Base-by-base conservation (phyloP, 2,797 vertebrate genomes). In the Eospalax fontanierii region DNA sequence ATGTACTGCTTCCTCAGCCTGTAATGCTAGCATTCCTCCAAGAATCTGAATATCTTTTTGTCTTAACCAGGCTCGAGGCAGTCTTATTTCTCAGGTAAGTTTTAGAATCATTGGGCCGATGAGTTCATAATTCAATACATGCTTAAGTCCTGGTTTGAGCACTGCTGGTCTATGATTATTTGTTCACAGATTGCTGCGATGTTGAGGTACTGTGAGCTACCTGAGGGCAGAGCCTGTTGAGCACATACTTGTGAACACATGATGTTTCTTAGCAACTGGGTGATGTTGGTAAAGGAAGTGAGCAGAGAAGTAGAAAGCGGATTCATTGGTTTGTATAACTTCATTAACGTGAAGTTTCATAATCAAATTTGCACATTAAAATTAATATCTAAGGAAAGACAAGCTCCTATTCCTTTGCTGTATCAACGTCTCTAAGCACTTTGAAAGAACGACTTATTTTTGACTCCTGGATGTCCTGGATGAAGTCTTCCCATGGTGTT, bases 101-200 rank as follows among this genome's bases (percentile, higher is more conserved):
- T 95, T 92, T 78, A 26, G 18, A 11, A 80, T 82, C 18, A 7
- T 3, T 10, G 19, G 33, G 4, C 46, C 74, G 73, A 87, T 54
- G 16, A 79, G 54, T 30, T 78, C 33, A 3, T 86, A 59, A n/a
- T 74, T 97, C 57, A 87, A 0, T 70, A 43, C 74, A 54, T 38
- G 18, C 70, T 79, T 89, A 61, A 70, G 26, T 84, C 28, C 33
- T 84, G 46, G 35, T 76, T 76, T 86, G 61, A 73, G 9, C 61
- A 78, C 57, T 87, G 80, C 11, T 57, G 54, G 85, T 96, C 82
- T 85, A 5, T 93, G 57, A 70, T 92, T 90, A 87, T 66, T 87
- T 90, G n/a, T 78, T 61, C 66, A 22, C 14, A 19, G 35, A 63
- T 43, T 40, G 65, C 87, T 91, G 6, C 81, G n/a, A 63, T 88